Base-by-base conservation (phyloP, 2,797 vertebrate genomes). In the Monodelphis domestica region DNA sequence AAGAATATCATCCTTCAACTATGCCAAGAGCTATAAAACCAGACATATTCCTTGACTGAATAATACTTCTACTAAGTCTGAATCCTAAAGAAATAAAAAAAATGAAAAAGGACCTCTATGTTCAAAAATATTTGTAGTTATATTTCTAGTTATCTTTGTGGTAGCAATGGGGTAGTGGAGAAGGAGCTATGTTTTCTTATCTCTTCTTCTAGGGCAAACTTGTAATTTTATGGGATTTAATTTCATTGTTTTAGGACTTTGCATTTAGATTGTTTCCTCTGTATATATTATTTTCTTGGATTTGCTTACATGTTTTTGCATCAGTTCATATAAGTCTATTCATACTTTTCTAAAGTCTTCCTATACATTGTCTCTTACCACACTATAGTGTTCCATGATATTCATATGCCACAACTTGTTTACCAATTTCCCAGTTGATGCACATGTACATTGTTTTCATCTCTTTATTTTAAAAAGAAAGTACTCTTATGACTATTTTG, bases 1-100 rank as follows among this genome's bases (percentile, higher is more conserved):
- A 21, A 92, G 51, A 59, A 55, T 93, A 57, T 63, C 45, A 87
- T 55, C 57, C 33, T 53, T 88, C 29, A 10, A 59, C 63, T 94
- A n/a, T n/a, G n/a, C n/a, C n/a, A n/a, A n/a, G n/a, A n/a, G n/a
- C n/a, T n/a, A n/a, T n/a, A n/a, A n/a, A n/a, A n/a, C n/a, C n/a
- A n/a, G n/a, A n/a, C n/a, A n/a, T n/a, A n/a, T n/a, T n/a, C n/a
- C n/a, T n/a, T n/a, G n/a, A n/a, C n/a, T n/a, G n/a, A n/a, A n/a
- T n/a, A n/a, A n/a, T n/a, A n/a, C n/a, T n/a, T n/a, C n/a, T n/a
- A n/a, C n/a, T n/a, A n/a, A n/a, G n/a, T n/a, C n/a, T n/a, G n/a
- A n/a, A n/a, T n/a, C n/a, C n/a, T n/a, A n/a, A n/a, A n/a, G n/a
- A n/a, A n/a, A n/a, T n/a, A n/a, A n/a, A n/a, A n/a, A n/a, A n/a